Evolutionary conservation across 2,797 vertebrate genomes (phyloP), one percentile per base, ranked within the genome.

Genomic region (Pseudochaenichthys georgianus): DNA sequence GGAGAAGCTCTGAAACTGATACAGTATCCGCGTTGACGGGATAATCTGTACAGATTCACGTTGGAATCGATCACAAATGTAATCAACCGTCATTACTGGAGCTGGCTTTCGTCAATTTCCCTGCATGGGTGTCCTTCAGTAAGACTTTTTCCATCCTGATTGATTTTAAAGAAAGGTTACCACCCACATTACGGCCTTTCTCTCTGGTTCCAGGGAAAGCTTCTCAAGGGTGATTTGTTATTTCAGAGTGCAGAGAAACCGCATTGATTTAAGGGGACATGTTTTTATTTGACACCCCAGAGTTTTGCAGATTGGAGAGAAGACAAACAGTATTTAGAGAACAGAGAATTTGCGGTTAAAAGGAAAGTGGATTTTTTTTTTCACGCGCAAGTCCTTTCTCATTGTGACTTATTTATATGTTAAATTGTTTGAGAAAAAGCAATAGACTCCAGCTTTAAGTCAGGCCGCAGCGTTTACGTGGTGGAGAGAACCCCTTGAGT

Each of bases 41-140:
- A 94, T 92, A 93, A 93, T 93, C 92, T 87, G 85, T 85, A 86
- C 74, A 88, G 78, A 80, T 83, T 85, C 70, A 75, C 73, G 57
- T 78, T 34, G 38, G 47, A 87, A 72, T 87, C 80, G 28, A 41
- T 81, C 78, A 75, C 42, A 62, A 46, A 51, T 53, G 42, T 73
- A 41, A 63, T 63, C 28, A 67, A 53, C 67, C 70, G 63, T 75
- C 63, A 61, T 80, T 76, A 52, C 46, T 64, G 59, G 41, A 83
- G 58, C 61, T 46, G 45, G 76, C 15, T 53, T 61, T 79, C 80
- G 53, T 75, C 6, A 9, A 23, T 60, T 58, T 61, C 60, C 19
- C 23, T 57, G 2, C 3, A 59, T 62, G 46, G 38, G 3, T 54
- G 74, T 81, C 58, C 10, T 45, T 76, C 54, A 31, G 16, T 53